These are phyloP conservation scores for Channa maculata DNA, from an alignment of 2,113 vertebrate species.

Conservation along the genomic window DNA sequence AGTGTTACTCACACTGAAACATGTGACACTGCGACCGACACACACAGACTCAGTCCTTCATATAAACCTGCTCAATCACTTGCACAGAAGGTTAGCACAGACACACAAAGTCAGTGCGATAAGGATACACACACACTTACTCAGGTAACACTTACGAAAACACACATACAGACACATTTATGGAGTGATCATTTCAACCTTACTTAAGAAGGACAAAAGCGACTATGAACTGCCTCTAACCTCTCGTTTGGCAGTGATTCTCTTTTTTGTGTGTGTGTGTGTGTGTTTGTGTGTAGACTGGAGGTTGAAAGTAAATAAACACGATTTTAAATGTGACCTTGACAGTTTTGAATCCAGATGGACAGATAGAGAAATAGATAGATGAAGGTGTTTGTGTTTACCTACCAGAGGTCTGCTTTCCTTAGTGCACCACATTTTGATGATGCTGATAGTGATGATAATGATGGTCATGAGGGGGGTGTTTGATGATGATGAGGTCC, in stretches of 20 bases:
- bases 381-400: background rate
- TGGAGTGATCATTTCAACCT: conserved; percentile 27
- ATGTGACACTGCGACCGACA: no score
- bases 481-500: conserved; percentile 31
- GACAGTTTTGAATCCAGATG: background rate
- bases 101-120: background rate
- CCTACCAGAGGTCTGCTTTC: no score
- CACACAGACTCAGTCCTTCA: no score
- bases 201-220: conserved; percentile 31
- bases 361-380: background rate
- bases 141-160: background rate
- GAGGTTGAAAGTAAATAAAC: background rate
- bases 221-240: conserved; percentile 26
- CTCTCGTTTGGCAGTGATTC: conserved; percentile 12
- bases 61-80: no score
- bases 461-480: conserved; percentile 9
- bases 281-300: background rate
- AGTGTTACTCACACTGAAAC: no score
- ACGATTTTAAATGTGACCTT: conserved; percentile 20
- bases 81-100: background rate
- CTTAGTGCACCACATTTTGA: background rate
- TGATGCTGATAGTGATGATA: conserved; percentile 32
- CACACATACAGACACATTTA: background rate
- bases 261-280: background rate
- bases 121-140: background rate